phyloP scores from a whole-genome alignment of 2,113 vertebrate genomes.

The Cettia cetti region DNA sequence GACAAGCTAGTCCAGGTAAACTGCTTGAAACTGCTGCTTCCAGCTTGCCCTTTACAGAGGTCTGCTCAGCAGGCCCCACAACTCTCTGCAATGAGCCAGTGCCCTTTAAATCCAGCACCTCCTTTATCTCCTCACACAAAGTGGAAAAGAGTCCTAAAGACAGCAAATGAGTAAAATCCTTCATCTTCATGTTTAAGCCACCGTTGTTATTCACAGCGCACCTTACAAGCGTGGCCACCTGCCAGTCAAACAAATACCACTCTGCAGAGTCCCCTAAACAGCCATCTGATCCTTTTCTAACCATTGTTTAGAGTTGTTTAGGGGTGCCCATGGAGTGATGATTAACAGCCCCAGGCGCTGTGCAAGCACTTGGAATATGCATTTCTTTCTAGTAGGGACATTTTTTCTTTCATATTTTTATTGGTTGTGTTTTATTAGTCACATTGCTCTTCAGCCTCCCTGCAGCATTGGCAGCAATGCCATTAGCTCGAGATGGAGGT shows the following conservation, averaged over 20 bases:
- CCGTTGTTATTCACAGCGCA: background rate
- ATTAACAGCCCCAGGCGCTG: background rate
- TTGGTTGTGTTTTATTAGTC: conserved; percentile 51
- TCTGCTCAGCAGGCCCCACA: background rate
- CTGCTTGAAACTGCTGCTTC: background rate
- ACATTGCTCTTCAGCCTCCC: conserved; percentile 60
- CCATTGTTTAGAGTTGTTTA: conserved; percentile 31
- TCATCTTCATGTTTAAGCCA: conserved; percentile 1
- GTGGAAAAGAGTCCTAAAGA: background rate
- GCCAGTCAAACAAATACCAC: conserved; percentile 52
- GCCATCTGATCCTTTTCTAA: conserved; percentile 41
- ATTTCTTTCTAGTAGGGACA: conserved; percentile 46
- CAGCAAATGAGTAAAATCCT: conserved; percentile 17
- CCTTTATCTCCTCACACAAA: background rate
- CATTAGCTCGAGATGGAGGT: conserved; percentile 31
- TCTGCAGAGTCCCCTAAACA: background rate
- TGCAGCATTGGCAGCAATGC: conserved; percentile 2
- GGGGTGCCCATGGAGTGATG: conserved; percentile 10
- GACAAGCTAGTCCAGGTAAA: background rate
- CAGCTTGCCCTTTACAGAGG: background rate
- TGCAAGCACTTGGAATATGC: conserved; percentile 21
- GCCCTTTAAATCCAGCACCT: background rate
- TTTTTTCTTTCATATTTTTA: conserved; percentile 65
- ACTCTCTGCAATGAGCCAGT: background rate
- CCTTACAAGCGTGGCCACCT: conserved; percentile 36